A percentile compares a stretch with the other conserved stretches of the same genome.
Conservation (phyloP, 2,888 invertebrate genomes). For the Zootermopsis nevadensis region DNA sequence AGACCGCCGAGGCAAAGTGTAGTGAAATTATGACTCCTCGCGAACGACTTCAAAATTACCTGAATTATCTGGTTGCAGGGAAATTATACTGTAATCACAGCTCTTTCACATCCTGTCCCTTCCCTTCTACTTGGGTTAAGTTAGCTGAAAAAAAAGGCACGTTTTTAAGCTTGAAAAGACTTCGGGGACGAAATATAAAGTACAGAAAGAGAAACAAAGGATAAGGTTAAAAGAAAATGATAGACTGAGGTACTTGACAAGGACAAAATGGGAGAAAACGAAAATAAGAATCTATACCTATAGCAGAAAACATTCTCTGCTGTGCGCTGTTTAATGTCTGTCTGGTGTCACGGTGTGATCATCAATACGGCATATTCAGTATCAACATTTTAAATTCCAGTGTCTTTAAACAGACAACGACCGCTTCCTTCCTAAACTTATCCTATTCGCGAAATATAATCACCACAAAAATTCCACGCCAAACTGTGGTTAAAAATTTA, state of each 20-base stretch:
- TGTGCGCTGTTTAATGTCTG: no score
- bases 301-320: no score
- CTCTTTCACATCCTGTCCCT: slow-evolving; percentile 40
- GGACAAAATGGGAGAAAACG: no score
- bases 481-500: no score
- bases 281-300: no score
- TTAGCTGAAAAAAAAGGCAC: slow-evolving; percentile 46
- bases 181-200: slow-evolving; percentile 18
- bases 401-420: no score
- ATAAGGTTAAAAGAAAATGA: slow-evolving; percentile 15
- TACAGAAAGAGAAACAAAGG: slow-evolving; percentile 25
- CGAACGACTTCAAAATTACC: slow-evolving; percentile 53
- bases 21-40: slow-evolving; percentile 51
- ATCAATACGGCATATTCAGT: no score
- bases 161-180: slow-evolving; percentile 30
- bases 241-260: neutral
- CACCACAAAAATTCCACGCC: no score
- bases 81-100: slow-evolving; percentile 53
- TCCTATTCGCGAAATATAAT: no score
- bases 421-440: no score
- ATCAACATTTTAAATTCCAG: no score
- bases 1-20: slow-evolving; percentile 51
- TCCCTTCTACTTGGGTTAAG: slow-evolving; percentile 38
- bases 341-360: no score
- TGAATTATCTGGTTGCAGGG: slow-evolving; percentile 53